phyloP scores from a whole-genome alignment of 2,113 vertebrate genomes.

The Laticauda colubrina region DNA sequence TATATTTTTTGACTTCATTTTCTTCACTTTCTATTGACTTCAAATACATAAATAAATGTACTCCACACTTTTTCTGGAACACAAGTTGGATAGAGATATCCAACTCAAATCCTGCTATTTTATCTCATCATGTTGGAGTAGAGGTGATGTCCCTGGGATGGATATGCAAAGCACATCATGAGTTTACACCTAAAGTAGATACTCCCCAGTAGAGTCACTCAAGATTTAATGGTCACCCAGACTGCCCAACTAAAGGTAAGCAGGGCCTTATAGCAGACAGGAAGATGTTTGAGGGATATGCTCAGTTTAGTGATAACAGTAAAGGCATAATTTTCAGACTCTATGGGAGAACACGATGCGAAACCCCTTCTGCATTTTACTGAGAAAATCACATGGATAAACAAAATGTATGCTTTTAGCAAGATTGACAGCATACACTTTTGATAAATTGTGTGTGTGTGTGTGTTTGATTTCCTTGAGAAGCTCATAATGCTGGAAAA shows the following conservation, averaged over 20 bases:
- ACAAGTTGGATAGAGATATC: not conserved
- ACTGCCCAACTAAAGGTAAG: not conserved
- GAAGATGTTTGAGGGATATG: not conserved
- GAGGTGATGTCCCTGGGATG: too few species aligned
- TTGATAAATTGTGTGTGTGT: too few species aligned
- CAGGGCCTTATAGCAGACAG: not conserved
- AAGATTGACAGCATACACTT: too few species aligned
- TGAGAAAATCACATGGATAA: not conserved
- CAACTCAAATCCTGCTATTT: not conserved
- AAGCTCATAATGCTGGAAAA: not conserved
- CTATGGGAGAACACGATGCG: not conserved
- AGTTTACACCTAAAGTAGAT: not conserved
- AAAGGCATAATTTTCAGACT: not conserved
- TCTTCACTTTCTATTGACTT: too few species aligned
- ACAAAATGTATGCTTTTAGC: not conserved
- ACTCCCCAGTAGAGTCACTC: not conserved
- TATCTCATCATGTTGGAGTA: too few species aligned
- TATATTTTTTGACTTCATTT: not conserved
- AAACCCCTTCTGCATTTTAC: not conserved
- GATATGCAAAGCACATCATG: too few species aligned
- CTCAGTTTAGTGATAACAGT: not conserved
- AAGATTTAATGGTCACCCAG: not conserved
- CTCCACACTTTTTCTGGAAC: not conserved
- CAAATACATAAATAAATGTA: not conserved
- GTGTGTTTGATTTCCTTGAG: too few species aligned